phyloP scores from a whole-genome alignment of 2,888 invertebrate genomes.

The Lasius platythorax region DNA sequence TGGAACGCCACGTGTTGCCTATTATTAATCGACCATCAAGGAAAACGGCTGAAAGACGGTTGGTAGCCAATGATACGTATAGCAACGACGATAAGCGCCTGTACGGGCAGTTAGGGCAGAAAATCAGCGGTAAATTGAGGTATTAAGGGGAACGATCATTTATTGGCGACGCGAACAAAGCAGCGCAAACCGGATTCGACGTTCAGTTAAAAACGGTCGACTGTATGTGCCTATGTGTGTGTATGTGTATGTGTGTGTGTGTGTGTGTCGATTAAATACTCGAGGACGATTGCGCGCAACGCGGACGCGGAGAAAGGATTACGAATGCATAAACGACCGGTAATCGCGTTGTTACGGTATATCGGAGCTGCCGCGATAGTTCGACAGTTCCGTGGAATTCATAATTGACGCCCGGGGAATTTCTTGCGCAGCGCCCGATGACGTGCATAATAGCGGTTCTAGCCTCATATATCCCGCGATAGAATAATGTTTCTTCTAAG shows the following conservation, averaged over 20 bases:
- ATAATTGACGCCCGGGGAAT: slow-evolving; percentile 72
- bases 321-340: slow-evolving; percentile 41
- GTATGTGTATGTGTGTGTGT: not conserved
- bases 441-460: slow-evolving; percentile 47
- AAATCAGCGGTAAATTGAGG: slow-evolving; percentile 51
- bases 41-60: slow-evolving; percentile 15
- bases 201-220: slow-evolving; percentile 32
- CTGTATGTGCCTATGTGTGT: not conserved
- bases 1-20: slow-evolving; percentile 44
- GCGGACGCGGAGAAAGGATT: slow-evolving; percentile 59
- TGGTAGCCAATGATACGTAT: slow-evolving; percentile 11
- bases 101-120: slow-evolving; percentile 28
- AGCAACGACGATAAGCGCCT: slow-evolving; percentile 26
- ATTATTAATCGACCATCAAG: slow-evolving; percentile 47
- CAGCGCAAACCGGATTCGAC: slow-evolving; percentile 61
- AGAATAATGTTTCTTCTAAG: slow-evolving; percentile 44
- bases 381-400: slow-evolving; percentile 69
- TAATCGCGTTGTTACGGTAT: slow-evolving; percentile 57
- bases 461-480: slow-evolving; percentile 45
- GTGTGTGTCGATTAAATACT: slow-evolving; percentile 48
- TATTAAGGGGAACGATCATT: slow-evolving; percentile 38
- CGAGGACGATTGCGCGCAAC: slow-evolving; percentile 59
- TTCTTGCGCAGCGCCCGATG: slow-evolving; percentile 57
- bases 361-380: slow-evolving; percentile 59
- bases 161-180: slow-evolving; percentile 44